These are phyloP conservation scores for Callyntrura guangdongensis DNA, from an alignment of 2,888 invertebrate species.

Conservation along the genomic window DNA sequence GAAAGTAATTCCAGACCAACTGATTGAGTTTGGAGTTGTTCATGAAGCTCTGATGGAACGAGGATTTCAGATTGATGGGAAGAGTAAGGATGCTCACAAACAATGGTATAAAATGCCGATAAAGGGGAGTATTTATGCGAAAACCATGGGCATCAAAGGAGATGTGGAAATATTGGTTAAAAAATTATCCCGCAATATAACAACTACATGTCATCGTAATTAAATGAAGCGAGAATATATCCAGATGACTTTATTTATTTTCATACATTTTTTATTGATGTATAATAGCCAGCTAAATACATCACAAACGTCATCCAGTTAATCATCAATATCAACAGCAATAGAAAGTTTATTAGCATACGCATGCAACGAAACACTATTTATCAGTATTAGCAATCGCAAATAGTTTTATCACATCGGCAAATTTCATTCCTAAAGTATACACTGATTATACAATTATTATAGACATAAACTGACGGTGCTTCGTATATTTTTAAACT, in stretches of 20 bases:
- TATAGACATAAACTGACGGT: not conserved
- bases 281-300: conserved; percentile 73
- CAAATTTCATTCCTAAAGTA: conserved; percentile 3
- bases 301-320: conserved; percentile 71
- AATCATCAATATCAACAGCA: conserved; percentile 25
- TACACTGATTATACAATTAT: not conserved
- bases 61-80: not conserved
- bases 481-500: not conserved
- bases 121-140: conserved; percentile 9
- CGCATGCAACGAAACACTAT: conserved; percentile 1
- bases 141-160: conserved; percentile 50
- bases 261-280: conserved; percentile 34
- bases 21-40: not conserved
- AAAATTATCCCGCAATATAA: not conserved
- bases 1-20: conserved; percentile 32
- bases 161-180: conserved; percentile 36
- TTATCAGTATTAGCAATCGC: not conserved
- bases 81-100: not conserved
- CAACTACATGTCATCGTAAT: not conserved
- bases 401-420: conserved; percentile 30
- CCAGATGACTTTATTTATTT: too few species aligned
- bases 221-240: not conserved
- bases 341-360: not conserved
- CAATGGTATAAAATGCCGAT: conserved; percentile 21
- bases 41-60: not conserved